Conservation (phyloP, 2,888 invertebrate species). For the Monochamus alternatus region DNA sequence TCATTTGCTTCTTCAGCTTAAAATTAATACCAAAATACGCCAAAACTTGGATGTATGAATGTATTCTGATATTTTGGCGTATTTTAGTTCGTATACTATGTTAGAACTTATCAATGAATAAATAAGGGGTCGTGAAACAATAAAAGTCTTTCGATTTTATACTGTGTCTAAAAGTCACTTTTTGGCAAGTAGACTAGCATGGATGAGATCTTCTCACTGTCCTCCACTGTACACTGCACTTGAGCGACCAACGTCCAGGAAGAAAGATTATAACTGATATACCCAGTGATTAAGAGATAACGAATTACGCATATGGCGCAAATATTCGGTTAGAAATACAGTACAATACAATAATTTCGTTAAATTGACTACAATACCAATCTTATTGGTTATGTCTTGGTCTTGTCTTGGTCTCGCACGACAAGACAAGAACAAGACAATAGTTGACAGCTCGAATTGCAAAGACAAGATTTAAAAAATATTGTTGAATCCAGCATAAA, state of each 20-base stretch:
- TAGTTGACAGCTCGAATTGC: too few relatives aligned
- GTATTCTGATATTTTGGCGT: conserved; percentile 16
- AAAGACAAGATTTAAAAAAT: too few relatives aligned
- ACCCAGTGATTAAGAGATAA: neutral
- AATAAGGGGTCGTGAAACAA: conserved; percentile 29
- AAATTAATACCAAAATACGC: conserved; percentile 35
- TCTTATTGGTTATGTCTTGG: too few relatives aligned
- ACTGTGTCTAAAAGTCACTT: conserved; percentile 17
- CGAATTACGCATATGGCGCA: neutral
- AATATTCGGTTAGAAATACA: too few relatives aligned
- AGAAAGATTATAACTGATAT: conserved; percentile 1
- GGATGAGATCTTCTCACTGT: conserved; percentile 36
- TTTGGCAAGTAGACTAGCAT: conserved; percentile 45
- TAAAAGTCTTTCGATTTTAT: conserved; percentile 11
- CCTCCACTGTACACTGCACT: conserved; percentile 32
- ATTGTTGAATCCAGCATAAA: too few relatives aligned
- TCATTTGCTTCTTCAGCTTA: conserved; percentile 33
- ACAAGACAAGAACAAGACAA: too few relatives aligned
- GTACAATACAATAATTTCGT: too few relatives aligned
- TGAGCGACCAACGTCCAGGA: conserved; percentile 2
- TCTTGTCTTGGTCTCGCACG: too few relatives aligned
- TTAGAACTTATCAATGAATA: conserved; percentile 30
- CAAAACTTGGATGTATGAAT: conserved; percentile 10
- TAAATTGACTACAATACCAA: too few relatives aligned
- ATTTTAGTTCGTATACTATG: conserved; percentile 37